These are phyloP conservation scores for Sebastes aleutianus DNA, from an alignment of 2,797 vertebrate species.

Conservation along the genomic window DNA sequence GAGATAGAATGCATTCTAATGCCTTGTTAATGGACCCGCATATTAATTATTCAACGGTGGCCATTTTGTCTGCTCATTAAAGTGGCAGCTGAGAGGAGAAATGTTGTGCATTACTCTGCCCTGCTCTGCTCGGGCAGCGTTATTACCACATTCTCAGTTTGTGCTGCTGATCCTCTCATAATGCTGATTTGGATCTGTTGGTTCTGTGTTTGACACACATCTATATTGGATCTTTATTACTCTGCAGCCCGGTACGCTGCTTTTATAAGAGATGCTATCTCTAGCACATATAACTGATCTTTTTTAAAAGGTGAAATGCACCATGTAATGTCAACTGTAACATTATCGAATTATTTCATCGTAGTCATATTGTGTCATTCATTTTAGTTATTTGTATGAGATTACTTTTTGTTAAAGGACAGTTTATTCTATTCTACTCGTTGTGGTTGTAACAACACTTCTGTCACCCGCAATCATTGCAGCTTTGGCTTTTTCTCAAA, in stretches of 20 bases:
- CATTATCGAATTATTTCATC: neutral
- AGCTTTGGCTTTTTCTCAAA: neutral
- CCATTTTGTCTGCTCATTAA: constrained; percentile 87
- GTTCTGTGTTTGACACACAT: neutral
- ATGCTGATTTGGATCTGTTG: constrained; percentile 23
- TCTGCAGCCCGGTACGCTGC: neutral
- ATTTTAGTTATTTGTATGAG: neutral
- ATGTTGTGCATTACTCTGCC: constrained; percentile 76
- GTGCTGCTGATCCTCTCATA: constrained; percentile 11
- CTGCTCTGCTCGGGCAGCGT: constrained; percentile 63
- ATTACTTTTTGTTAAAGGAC: neutral
- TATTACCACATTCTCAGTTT: constrained; percentile 63
- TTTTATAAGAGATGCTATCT: constrained; percentile 1
- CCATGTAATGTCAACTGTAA: neutral
- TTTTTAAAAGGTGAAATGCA: constrained; percentile 2
- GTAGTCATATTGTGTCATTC: neutral
- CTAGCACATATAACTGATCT: neutral
- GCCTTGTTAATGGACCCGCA: constrained; percentile 86
- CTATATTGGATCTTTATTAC: neutral
- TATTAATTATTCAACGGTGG: constrained; percentile 87
- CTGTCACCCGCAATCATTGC: neutral
- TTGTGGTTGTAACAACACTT: neutral
- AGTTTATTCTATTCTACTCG: neutral
- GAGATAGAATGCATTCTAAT: constrained; percentile 86
- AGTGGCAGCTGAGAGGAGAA: constrained; percentile 82